Evolutionary conservation across 2,888 invertebrate genomes (phyloP).

Genomic region (Troglohyphantes excavatus): DNA sequence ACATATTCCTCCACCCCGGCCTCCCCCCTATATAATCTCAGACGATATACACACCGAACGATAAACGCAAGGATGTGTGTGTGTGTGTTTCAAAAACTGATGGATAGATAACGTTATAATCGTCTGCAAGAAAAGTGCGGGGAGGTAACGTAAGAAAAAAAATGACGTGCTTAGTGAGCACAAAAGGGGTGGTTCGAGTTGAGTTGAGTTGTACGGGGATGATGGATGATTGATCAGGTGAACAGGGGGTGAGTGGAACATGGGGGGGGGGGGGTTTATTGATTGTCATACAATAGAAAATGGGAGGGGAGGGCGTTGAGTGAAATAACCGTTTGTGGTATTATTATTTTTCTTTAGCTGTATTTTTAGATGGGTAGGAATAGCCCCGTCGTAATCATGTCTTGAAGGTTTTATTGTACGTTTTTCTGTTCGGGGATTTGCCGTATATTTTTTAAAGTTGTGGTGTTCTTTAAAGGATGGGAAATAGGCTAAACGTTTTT

Average conservation of each 20-base stretch:
- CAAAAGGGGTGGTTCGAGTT: background rate
- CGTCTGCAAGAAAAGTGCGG: slow-evolving; percentile 27
- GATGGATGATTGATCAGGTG: slow-evolving; percentile 75
- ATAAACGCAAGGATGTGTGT: background rate
- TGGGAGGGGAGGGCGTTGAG: slow-evolving; percentile 10
- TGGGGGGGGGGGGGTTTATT: slow-evolving; percentile 49
- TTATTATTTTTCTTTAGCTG: slow-evolving; percentile 1
- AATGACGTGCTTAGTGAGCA: slow-evolving; percentile 43
- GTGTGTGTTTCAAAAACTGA: slow-evolving; percentile 15
- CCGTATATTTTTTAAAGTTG: no score
- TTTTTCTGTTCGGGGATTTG: background rate
- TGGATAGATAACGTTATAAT: slow-evolving; percentile 63
- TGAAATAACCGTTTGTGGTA: slow-evolving; percentile 58
- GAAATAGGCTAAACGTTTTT: no score
- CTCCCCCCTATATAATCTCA: slow-evolving; percentile 23
- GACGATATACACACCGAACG: background rate
- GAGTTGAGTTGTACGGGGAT: slow-evolving; percentile 54
- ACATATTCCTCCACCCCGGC: slow-evolving; percentile 24
- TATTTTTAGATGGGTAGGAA: background rate
- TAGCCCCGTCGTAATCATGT: background rate
- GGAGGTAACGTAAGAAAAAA: slow-evolving; percentile 1
- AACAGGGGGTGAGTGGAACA: slow-evolving; percentile 11
- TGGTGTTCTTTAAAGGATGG: no score
- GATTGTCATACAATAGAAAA: slow-evolving; percentile 62
- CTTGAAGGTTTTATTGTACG: slow-evolving; percentile 1